phyloP scores from a whole-genome alignment of 2,797 vertebrate genomes.

The Crax fasciolata region DNA sequence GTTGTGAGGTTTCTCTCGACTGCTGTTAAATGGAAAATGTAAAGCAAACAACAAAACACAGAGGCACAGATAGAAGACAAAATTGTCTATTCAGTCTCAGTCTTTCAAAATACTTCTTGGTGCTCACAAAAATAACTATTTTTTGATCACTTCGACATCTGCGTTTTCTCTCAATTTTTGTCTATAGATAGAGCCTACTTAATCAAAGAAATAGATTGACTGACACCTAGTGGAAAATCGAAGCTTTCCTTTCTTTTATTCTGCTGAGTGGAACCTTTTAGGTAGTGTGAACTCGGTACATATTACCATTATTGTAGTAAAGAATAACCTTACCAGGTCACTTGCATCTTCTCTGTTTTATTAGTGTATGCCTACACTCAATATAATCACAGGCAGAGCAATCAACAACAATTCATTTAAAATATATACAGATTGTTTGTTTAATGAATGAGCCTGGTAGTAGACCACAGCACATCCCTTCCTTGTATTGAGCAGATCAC shows the following conservation, averaged over 20 bases:
- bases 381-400: not conserved
- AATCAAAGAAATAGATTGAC: slow-evolving; percentile 32
- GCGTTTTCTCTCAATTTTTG: not conserved
- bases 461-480: not conserved
- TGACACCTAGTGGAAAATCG: slow-evolving; percentile 64
- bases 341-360: not conserved
- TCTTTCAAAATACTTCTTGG: not conserved
- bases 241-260: not conserved
- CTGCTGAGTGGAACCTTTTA: not conserved
- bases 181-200: not conserved
- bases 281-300: fast-evolving
- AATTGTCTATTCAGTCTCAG: not conserved
- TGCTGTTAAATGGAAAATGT: not conserved
- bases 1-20: not conserved
- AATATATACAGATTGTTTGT: not conserved
- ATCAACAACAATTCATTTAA: not conserved
- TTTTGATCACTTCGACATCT: not conserved
- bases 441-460: not conserved
- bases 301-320: not conserved
- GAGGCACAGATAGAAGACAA: not conserved
- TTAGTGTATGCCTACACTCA: not conserved
- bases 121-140: not conserved
- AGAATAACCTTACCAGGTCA: not conserved
- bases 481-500: not conserved
- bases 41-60: not conserved